A percentile compares a stretch with the other conserved stretches of the same genome.
phyloP scores from a whole-genome alignment of 2,113 vertebrate genomes.

The Monarcha castaneiventris region DNA sequence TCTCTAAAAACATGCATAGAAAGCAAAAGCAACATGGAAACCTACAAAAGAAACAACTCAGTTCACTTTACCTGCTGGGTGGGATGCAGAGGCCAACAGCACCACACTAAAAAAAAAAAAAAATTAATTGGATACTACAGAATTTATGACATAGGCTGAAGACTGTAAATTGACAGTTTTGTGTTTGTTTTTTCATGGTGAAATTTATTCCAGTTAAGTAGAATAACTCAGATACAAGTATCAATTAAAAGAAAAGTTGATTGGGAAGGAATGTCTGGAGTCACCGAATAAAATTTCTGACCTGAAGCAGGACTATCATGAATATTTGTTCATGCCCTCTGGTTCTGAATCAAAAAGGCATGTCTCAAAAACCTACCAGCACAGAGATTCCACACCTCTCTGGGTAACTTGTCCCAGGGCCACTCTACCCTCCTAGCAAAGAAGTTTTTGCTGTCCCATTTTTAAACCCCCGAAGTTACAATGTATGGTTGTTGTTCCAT shows the following conservation, averaged over 20 bases:
- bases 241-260: background rate
- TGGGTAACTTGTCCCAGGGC: background rate
- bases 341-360: background rate
- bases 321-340: background rate
- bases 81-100: conserved; percentile 72
- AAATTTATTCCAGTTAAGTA: background rate
- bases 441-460: background rate
- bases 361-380: background rate
- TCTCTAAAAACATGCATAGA: background rate
- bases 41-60: background rate
- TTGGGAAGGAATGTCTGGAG: background rate
- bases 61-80: conserved; percentile 72
- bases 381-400: background rate
- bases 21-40: background rate
- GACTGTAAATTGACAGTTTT: background rate
- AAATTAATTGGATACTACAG: background rate
- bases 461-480: background rate
- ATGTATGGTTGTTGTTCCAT: background rate
- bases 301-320: background rate
- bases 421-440: background rate
- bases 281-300: background rate
- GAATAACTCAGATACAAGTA: background rate
- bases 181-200: background rate
- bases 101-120: conserved; percentile 59
- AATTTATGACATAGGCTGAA: background rate